Evolutionary conservation across 2,113 vertebrate genomes (phyloP).

Genomic region (Pseudonaja textilis): DNA sequence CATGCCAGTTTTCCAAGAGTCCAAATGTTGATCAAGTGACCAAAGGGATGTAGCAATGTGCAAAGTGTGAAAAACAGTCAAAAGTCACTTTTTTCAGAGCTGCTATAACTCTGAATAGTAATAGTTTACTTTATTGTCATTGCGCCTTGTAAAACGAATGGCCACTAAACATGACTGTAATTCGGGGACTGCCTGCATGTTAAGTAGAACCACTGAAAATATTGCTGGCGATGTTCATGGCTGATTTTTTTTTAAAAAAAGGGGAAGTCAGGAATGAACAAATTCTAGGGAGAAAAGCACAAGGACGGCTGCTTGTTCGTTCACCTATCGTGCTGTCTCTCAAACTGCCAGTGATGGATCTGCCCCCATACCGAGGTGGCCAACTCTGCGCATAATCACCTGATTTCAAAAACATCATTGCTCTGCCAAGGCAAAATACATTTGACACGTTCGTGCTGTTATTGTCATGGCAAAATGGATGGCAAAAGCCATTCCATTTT

Average conservation of each 20-base stretch:
- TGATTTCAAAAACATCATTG: constrained; percentile 16
- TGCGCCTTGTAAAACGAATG: no score
- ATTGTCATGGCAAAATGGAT: constrained; percentile 7
- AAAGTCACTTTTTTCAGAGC: neutral
- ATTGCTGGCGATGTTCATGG: neutral
- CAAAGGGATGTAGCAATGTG: neutral
- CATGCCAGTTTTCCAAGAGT: neutral
- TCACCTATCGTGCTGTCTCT: neutral
- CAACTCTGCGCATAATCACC: constrained; percentile 1
- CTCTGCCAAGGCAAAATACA: constrained; percentile 11
- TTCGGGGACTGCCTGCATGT: neutral
- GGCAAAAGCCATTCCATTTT: neutral
- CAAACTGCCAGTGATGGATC: neutral
- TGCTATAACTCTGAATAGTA: neutral
- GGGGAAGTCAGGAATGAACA: no score
- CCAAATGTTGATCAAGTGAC: neutral
- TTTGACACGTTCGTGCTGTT: constrained; percentile 23
- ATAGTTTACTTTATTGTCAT: no score
- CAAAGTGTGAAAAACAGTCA: neutral
- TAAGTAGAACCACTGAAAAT: constrained; percentile 6
- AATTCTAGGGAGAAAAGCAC: neutral
- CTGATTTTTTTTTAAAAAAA: neutral
- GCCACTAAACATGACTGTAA: neutral
- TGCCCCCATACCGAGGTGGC: neutral
- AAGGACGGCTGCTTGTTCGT: neutral